Base-by-base conservation (phyloP, 2,888 invertebrate genomes). In the Andrena bucephala region DNA sequence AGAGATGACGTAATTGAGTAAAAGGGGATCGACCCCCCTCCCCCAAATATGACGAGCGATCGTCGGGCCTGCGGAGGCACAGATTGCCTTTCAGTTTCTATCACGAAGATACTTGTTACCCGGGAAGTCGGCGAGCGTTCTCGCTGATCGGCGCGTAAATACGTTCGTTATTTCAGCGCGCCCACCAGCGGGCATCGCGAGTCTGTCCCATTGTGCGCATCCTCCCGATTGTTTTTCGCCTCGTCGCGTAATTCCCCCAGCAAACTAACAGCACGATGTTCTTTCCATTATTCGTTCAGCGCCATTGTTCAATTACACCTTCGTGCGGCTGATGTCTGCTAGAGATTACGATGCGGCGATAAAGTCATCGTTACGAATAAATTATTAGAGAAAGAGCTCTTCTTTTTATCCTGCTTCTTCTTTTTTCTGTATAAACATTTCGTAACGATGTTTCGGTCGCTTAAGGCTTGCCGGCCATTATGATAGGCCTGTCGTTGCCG, bases 11-110 rank as follows among this genome's bases (percentile, higher is more conserved):
- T 87, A 86, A 87, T 77, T 57, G 70, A 69, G 87, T 50, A 67
- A 77, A 87, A 83, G 84, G 76, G 77, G 81, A 88, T 63, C 81
- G 88, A 88, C 84, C 70, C 69, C 42, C 74, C 83, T 72, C 72
- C 63, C 62, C 88, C 81, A 79, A 87, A 87, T 87, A 87, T 84
- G 84, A 83, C 81, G 84, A 72, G 73, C 77, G 67, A 78, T 84
- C 71, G 60, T 27, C 48, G 57, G 24, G 57, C 29, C 59, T 29
- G 31, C 60, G 27, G 63, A 65, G 74, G 70, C 81, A 66, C 74
- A 75, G 82, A 81, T 71, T 82, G 82, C 82, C 82, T 82, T 82
- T 82, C 82, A 76, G 75, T 82, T 82, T 82, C 82, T 82, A 70
- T 71, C 48, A 63, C 50, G 70, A 75, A 62, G 29, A 31, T 54